Percentiles rank a stretch among this genome's conserved stretches.
These are phyloP conservation scores for Hydraecia micacea DNA, from an alignment of 2,888 invertebrate species.

Conservation along the genomic window DNA sequence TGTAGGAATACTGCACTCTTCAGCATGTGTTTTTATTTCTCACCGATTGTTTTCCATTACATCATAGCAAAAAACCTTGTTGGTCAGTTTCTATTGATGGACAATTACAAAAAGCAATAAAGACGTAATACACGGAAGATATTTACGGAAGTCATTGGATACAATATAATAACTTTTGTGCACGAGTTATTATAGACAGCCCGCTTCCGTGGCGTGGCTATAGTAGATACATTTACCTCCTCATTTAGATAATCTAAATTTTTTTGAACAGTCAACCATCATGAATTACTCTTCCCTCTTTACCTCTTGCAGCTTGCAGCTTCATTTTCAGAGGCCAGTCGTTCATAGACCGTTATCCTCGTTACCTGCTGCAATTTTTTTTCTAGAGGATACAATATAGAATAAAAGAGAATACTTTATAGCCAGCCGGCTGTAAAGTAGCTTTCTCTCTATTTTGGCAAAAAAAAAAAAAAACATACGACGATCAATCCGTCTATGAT, in stretches of 20 bases:
- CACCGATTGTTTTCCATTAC: background rate
- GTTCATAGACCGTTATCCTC: background rate
- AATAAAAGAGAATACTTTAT: background rate
- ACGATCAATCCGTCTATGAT: background rate
- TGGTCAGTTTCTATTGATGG: slow-evolving; percentile 9
- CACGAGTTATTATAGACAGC: slow-evolving; percentile 16
- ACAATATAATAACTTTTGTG: slow-evolving; percentile 29
- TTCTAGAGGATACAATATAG: background rate
- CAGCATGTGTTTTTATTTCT: background rate
- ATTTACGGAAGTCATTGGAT: slow-evolving; percentile 21
- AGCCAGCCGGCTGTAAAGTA: background rate
- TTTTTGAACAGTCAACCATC: no score
- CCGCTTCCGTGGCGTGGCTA: background rate
- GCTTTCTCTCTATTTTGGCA: background rate
- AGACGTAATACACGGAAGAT: slow-evolving; percentile 42
- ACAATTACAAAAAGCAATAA: slow-evolving; percentile 37
- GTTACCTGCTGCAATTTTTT: background rate
- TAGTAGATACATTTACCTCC: slow-evolving; percentile 1
- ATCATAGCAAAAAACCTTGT: background rate
- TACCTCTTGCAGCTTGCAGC: background rate
- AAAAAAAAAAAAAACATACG: background rate
- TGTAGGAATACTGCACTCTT: background rate
- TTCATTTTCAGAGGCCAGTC: background rate
- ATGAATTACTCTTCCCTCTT: no score
- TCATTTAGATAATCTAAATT: no score